Percentiles rank a stretch among this genome's conserved stretches.
phyloP scores from a whole-genome alignment of 2,113 vertebrate species.

The Sylvia atricapilla region DNA sequence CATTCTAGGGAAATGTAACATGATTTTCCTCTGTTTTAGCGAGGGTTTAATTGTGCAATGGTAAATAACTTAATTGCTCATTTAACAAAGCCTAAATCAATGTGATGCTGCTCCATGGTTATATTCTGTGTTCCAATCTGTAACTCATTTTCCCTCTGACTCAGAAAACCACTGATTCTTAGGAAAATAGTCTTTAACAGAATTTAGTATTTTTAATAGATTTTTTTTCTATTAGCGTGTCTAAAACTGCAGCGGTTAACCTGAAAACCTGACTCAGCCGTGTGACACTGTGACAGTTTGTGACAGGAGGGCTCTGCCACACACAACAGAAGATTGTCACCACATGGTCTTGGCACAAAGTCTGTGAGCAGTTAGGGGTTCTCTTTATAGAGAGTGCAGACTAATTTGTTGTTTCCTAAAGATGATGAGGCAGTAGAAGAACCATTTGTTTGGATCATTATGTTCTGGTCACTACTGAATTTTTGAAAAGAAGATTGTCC shows the following conservation, averaged over 20 bases:
- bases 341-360: background rate
- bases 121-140: background rate
- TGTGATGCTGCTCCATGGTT: background rate
- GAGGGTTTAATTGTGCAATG: background rate
- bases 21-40: background rate
- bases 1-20: background rate
- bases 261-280: background rate
- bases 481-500: background rate
- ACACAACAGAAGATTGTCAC: background rate
- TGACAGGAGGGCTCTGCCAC: background rate
- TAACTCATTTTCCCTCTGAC: background rate
- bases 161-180: background rate
- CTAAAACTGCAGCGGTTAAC: background rate
- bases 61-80: background rate
- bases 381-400: background rate
- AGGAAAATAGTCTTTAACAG: background rate
- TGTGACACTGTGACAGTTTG: background rate
- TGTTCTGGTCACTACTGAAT: background rate
- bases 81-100: background rate
- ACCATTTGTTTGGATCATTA: background rate
- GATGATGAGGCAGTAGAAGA: background rate
- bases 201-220: background rate
- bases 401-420: background rate
- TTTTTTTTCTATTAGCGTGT: background rate
- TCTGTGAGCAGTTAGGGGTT: background rate